Evolutionary conservation across 2,113 vertebrate species (phyloP).

Genomic region (Zosterops hypoxanthus): DNA sequence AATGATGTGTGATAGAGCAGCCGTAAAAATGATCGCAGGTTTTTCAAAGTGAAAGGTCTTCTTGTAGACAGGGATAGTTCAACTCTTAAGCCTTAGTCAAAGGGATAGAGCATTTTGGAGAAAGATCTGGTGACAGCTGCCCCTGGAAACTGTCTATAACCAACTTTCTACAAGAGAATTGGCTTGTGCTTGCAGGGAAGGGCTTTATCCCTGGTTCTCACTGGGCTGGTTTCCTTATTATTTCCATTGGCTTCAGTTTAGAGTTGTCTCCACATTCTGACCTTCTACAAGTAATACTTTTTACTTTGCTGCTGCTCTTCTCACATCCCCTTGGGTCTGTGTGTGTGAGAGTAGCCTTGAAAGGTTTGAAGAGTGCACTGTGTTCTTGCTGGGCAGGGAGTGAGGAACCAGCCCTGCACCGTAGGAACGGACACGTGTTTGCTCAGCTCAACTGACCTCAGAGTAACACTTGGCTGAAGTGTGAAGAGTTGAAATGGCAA

Average conservation of each 20-base stretch:
- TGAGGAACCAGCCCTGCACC: fast-evolving
- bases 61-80: not conserved
- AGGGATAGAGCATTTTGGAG: not conserved
- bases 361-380: not conserved
- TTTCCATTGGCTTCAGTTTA: not conserved
- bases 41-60: not conserved
- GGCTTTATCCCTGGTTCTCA: not conserved
- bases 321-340: not conserved
- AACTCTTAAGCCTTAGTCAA: not conserved
- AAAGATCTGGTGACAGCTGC: not conserved
- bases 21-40: not conserved
- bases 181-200: not conserved
- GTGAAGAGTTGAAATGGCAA: not conserved
- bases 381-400: not conserved
- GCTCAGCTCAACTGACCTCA: not conserved
- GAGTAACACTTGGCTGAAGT: not conserved
- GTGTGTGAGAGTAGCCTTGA: not conserved
- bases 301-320: not conserved
- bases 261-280: not conserved
- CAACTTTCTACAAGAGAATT: not conserved
- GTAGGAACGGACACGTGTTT: fast-evolving
- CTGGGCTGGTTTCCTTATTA: not conserved
- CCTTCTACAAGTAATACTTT: not conserved
- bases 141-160: not conserved
- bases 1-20: not conserved